Base-by-base conservation (phyloP, 1,140 invertebrate genomes). In the Reticulitermes speratus region DNA sequence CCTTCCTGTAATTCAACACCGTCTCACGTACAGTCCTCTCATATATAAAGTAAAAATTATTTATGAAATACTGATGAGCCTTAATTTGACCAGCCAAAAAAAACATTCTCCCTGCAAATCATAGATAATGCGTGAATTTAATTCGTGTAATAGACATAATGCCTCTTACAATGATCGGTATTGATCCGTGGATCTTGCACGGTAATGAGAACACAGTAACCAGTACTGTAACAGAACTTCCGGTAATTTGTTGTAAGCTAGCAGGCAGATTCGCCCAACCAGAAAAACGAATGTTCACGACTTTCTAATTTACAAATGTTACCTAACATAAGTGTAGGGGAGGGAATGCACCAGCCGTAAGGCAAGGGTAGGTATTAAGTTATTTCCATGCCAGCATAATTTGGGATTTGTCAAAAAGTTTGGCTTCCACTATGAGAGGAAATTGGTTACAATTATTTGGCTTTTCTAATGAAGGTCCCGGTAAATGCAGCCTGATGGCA, bases 401-500 rank as follows among this genome's bases (percentile, higher is more conserved):
- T 12, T 30, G 65, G 8, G n/a, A 30, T 25, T 30, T 25, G 11
- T 75, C 65, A 8, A 30, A 75, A 75, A 75, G 65, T 75, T 30
- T 75, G 65, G 65, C 65, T 75, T 30, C 65, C n/a, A 75, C 52
- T 55, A 21, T 48, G n/a, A 30, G 65, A 75, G 65, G 65, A 75
- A 75, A 75, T 75, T 75, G 65, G 65, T 75, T 75, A 75, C 65
- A 75, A 75, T 75, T 75, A 75, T 30, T n/a, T 75, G 65, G 65
- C 65, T 25, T 75, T 75, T 75, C n/a, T 75, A 75, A 75, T 75
- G 65, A 25, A 75, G 65, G 65, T 75, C n/a, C 25, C 65, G 7
- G 65, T 30, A 55, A 55, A 16, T 55, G 52, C 52, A 6, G 52
- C 52, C 16, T 55, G 52, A 55, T 55, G 52, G 19, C 52, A 16